These are phyloP conservation scores for Phalanger gymnotis DNA, from an alignment of 2,797 vertebrate genomes.

Conservation along the genomic window DNA sequence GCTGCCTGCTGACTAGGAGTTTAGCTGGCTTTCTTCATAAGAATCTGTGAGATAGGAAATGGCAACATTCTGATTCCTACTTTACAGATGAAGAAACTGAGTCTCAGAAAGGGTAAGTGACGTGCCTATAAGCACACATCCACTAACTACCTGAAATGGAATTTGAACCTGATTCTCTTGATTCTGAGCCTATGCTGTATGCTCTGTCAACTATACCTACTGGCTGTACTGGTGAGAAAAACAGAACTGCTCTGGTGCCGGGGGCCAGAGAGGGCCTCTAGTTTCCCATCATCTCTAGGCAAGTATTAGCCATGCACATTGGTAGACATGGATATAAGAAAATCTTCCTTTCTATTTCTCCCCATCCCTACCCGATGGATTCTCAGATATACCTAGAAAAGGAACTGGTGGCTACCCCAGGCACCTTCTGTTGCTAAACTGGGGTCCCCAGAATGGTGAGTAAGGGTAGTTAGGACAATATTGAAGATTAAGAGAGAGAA, in stretches of 20 bases:
- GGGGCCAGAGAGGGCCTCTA: background rate
- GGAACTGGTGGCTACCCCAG: background rate
- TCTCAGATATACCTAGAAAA: background rate
- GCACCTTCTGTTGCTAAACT: background rate
- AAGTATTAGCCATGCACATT: background rate
- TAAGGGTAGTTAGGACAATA: background rate
- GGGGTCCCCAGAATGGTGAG: background rate
- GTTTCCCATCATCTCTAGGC: background rate
- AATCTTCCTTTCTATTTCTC: background rate
- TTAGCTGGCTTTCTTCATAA: background rate
- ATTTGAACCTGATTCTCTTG: background rate
- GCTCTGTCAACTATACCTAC: background rate
- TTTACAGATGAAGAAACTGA: background rate
- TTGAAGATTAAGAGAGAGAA: background rate
- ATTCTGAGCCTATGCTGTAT: background rate
- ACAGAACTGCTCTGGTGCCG: background rate
- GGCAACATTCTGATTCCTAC: background rate
- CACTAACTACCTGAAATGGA: background rate
- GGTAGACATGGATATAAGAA: background rate
- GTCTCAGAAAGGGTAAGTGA: background rate
- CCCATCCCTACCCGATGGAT: background rate
- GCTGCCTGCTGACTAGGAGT: background rate
- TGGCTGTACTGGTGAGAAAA: background rate
- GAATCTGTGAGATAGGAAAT: background rate
- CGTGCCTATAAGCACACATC: background rate